Evolutionary conservation across 2,113 vertebrate genomes (phyloP).

Genomic region (Astatoreochromis straeleni): DNA sequence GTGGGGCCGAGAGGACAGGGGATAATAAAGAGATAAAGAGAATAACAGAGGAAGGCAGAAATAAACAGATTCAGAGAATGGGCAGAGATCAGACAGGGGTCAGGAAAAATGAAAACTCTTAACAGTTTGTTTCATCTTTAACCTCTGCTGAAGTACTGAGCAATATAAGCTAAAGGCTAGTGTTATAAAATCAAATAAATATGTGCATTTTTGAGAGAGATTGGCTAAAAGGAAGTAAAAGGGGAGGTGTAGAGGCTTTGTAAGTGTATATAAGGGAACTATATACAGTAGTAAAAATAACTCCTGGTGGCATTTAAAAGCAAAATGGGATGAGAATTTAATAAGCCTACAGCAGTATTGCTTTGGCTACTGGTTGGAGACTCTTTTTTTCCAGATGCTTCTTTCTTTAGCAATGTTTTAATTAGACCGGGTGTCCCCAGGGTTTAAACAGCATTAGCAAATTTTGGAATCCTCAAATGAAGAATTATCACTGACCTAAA

Average conservation of each 20-base stretch:
- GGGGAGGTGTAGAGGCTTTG: not conserved
- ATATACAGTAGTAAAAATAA: not conserved
- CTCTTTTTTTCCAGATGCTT: not conserved
- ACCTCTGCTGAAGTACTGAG: constrained; percentile 1
- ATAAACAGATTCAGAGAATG: constrained; percentile 9
- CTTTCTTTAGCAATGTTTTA: not conserved
- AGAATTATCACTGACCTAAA: constrained; percentile 1
- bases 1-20: not conserved
- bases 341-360: not conserved
- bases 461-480: not conserved
- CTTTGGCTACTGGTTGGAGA: not conserved
- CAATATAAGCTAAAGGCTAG: constrained; percentile 13
- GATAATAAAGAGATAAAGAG: not conserved
- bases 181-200: not conserved
- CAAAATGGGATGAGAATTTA: not conserved
- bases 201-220: not conserved
- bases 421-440: not conserved
- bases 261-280: not conserved
- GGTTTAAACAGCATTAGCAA: not conserved
- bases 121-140: not conserved
- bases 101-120: constrained; percentile 7
- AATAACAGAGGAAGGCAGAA: not conserved
- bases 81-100: constrained; percentile 12
- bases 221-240: not conserved
- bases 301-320: not conserved